phyloP scores from a whole-genome alignment of 2,888 invertebrate species.

The Hydroisotoma schaefferi region DNA sequence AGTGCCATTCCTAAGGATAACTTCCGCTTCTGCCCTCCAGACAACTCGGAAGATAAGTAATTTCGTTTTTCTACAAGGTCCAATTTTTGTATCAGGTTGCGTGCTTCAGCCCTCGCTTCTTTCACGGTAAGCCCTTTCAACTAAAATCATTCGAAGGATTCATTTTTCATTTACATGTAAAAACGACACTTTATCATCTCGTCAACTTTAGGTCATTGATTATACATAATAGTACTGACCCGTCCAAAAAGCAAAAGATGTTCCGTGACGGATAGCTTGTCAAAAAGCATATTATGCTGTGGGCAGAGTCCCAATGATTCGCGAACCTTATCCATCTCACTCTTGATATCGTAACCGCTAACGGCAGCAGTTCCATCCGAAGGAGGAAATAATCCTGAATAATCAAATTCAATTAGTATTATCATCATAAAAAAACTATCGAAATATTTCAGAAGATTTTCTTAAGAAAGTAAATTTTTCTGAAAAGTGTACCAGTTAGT shows the following conservation, averaged over 20 bases:
- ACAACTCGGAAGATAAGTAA: constrained; percentile 62
- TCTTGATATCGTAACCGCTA: constrained; percentile 66
- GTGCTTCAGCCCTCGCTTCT: constrained; percentile 58
- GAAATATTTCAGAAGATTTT: constrained; percentile 58
- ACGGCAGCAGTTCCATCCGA: constrained; percentile 69
- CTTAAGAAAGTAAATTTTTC: constrained; percentile 56
- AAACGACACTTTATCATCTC: neutral
- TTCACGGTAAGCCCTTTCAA: constrained; percentile 59
- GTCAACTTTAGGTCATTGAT: neutral
- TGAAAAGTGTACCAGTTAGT: constrained; percentile 57
- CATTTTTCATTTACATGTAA: neutral
- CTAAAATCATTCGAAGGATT: constrained; percentile 51
- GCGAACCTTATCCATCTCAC: constrained; percentile 64
- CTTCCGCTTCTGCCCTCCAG: constrained; percentile 91
- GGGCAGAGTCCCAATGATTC: constrained; percentile 81
- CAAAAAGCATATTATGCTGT: constrained; percentile 80
- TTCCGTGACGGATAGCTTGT: constrained; percentile 73
- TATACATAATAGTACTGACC: constrained; percentile 53
- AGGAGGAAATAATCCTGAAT: constrained; percentile 66
- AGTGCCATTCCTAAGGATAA: constrained; percentile 82
- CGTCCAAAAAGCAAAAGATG: constrained; percentile 78
- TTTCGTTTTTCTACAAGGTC: constrained; percentile 64
- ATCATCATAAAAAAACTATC: neutral
- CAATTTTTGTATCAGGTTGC: constrained; percentile 60
- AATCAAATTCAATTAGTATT: neutral